Conservation (phyloP, 2,797 vertebrate genomes). For the Helicolenus hilgendorfi region DNA sequence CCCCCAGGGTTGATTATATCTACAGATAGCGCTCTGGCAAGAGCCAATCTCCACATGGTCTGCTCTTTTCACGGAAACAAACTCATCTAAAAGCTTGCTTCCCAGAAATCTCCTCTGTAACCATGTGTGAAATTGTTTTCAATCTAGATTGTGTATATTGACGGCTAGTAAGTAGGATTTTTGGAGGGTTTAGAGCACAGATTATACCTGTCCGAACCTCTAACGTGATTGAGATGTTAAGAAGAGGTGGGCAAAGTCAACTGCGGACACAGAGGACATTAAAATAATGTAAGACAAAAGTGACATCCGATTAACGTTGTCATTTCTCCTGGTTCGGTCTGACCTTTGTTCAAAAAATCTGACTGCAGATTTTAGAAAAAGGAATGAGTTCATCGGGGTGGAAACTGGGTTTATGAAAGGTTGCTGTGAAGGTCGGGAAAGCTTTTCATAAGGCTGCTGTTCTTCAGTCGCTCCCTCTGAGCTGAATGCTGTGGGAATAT, state of each 20-base stretch:
- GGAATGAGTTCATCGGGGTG: background rate
- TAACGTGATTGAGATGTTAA: conserved; percentile 30
- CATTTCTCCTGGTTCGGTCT: background rate
- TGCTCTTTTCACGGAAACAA: conserved; percentile 68
- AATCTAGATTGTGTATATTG: conserved; percentile 32
- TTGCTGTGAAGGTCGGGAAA: conserved; percentile 35
- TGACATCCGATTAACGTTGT: background rate
- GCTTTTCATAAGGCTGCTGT: conserved; percentile 22
- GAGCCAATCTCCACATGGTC: conserved; percentile 40
- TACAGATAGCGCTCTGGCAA: conserved; percentile 41
- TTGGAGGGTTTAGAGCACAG: conserved; percentile 5
- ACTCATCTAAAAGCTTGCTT: conserved; percentile 52
- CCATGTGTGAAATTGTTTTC: conserved; percentile 73
- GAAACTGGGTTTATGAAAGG: conserved; percentile 38
- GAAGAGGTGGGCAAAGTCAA: background rate
- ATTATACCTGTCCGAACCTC: conserved; percentile 13
- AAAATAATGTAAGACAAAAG: background rate
- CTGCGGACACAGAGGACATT: background rate
- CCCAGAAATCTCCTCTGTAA: conserved; percentile 57
- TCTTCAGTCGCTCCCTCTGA: conserved; percentile 17
- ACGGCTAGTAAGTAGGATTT: background rate
- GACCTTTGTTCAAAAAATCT: background rate
- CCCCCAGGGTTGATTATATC: conserved; percentile 67
- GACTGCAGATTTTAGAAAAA: background rate
- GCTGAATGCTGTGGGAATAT: conserved; percentile 17